Evolutionary conservation across 2,888 invertebrate species (phyloP).

Genomic region (Idaea biselata): DNA sequence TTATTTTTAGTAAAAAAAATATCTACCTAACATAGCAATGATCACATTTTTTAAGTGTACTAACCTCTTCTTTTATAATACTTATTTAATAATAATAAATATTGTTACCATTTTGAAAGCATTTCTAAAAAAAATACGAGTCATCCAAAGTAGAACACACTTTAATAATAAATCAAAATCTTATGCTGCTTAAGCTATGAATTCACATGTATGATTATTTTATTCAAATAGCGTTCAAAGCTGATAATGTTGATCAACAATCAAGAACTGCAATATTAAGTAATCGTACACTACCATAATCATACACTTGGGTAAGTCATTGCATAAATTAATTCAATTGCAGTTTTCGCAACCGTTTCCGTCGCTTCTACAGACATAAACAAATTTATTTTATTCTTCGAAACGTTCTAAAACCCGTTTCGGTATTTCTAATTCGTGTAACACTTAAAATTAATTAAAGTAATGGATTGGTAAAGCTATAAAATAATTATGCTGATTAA

Average conservation of each 20-base stretch:
- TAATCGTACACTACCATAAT: constrained; percentile 23
- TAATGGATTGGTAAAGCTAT: background rate
- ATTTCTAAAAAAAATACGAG: too few species aligned
- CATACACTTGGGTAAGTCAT: constrained; percentile 18
- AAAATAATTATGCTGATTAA: background rate
- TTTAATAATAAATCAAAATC: too few species aligned
- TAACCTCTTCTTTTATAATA: too few species aligned
- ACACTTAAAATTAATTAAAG: background rate
- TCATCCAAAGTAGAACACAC: too few species aligned
- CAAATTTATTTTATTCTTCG: background rate
- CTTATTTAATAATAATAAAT: too few species aligned
- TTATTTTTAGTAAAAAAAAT: too few species aligned
- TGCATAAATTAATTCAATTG: constrained; percentile 22
- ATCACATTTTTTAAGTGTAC: too few species aligned
- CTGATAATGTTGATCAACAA: constrained; percentile 2
- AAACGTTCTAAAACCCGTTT: background rate
- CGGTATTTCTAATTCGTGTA: background rate
- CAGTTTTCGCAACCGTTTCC: constrained; percentile 25
- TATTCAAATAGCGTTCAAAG: too few species aligned
- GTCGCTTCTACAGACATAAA: constrained; percentile 22
- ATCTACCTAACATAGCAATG: too few species aligned
- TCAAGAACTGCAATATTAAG: constrained; percentile 21
- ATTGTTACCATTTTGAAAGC: too few species aligned
- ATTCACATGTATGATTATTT: too few species aligned
- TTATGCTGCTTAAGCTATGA: too few species aligned